Percentiles rank a stretch among this genome's conserved stretches.
Evolutionary conservation across 1,140 invertebrate genomes (phyloP).

Genomic region (Gyrodactylus salaris): DNA sequence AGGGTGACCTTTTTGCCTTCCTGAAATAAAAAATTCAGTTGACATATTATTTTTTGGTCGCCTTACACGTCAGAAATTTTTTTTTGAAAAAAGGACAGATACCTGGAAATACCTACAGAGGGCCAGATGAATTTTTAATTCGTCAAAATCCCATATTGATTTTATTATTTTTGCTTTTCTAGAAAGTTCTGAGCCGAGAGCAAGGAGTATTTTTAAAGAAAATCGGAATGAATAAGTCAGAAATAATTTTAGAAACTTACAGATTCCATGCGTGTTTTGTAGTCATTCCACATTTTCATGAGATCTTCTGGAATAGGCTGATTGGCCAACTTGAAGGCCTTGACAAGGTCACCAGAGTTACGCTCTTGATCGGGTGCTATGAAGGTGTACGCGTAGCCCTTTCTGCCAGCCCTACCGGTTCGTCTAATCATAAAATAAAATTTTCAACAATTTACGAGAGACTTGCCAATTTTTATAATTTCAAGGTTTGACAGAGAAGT

Average conservation of each 20-base stretch:
- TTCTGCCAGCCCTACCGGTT: slow-evolving; percentile 58
- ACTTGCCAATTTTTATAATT: too few relatives aligned
- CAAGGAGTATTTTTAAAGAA: too few relatives aligned
- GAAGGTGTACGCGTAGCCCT: slow-evolving; percentile 77
- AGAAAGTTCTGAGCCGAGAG: too few relatives aligned
- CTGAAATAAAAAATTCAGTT: slow-evolving; percentile 10
- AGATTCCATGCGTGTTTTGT: slow-evolving; percentile 47
- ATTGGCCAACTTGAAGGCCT: slow-evolving; percentile 49
- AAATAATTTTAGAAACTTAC: slow-evolving; percentile 19
- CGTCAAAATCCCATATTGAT: too few relatives aligned
- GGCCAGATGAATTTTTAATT: too few relatives aligned
- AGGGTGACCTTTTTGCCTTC: slow-evolving; percentile 53
- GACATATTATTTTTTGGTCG: neutral
- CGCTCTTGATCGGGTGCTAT: slow-evolving; percentile 64
- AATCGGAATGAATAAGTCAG: neutral
- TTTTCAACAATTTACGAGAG: too few relatives aligned
- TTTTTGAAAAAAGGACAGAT: too few relatives aligned
- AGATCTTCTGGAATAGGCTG: slow-evolving; percentile 38
- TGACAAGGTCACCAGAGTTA: slow-evolving; percentile 60
- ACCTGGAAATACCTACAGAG: too few relatives aligned
- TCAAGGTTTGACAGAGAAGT: too few relatives aligned
- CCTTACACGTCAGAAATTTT: too few relatives aligned
- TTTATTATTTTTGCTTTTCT: too few relatives aligned
- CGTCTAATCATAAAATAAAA: too few relatives aligned
- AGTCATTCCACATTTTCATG: slow-evolving; percentile 31